These are phyloP conservation scores for Percina caprodes DNA, from an alignment of 2,113 vertebrate species.

Conservation along the genomic window DNA sequence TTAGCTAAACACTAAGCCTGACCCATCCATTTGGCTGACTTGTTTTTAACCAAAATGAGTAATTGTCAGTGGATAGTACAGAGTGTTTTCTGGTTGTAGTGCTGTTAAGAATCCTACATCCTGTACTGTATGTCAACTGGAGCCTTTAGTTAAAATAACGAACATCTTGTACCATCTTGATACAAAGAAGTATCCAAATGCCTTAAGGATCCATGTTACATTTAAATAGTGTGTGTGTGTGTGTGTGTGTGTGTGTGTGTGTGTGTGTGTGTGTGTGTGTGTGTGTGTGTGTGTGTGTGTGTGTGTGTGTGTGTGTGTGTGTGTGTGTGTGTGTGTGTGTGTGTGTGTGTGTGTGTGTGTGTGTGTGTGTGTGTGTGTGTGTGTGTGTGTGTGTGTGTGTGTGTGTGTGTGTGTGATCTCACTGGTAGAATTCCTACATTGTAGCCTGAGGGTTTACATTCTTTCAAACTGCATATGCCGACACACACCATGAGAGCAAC, in stretches of 20 bases:
- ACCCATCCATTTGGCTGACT: too few species aligned
- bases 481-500: conserved; percentile 25
- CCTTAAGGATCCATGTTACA: conserved; percentile 39
- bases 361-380: conserved; percentile 41
- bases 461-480: conserved; percentile 30
- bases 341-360: too few species aligned
- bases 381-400: conserved; percentile 23
- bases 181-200: conserved; percentile 3
- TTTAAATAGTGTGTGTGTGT: conserved; percentile 58
- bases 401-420: conserved; percentile 35
- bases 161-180: background rate
- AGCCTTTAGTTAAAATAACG: conserved; percentile 41
- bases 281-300: too few species aligned
- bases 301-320: too few species aligned
- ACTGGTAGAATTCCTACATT: conserved; percentile 56
- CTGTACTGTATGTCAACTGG: conserved; percentile 30
- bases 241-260: conserved; percentile 45
- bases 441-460: conserved; percentile 64
- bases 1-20: background rate
- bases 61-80: background rate
- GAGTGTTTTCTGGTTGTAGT: background rate
- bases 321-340: too few species aligned
- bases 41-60: background rate
- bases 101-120: background rate
- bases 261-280: background rate